Percentiles rank a stretch among this genome's conserved stretches.
Conservation (phyloP, 2,797 vertebrate genomes). For the Babyrousa celebensis region DNA sequence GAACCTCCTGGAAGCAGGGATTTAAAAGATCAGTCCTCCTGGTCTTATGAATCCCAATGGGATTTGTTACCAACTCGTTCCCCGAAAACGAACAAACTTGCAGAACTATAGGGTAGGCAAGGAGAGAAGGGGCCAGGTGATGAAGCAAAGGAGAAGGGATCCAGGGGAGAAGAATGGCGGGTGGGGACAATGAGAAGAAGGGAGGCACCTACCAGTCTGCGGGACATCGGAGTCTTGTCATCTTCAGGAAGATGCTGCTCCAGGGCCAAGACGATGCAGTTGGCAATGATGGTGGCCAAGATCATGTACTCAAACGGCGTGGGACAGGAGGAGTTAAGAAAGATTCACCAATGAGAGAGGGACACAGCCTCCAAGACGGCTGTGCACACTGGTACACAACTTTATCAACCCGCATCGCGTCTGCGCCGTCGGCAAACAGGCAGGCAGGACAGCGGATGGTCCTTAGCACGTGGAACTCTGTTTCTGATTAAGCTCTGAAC, state of each 20-base stretch:
- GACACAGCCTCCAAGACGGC: neutral
- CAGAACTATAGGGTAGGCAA: neutral
- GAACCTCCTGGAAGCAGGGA: neutral
- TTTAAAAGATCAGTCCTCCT: neutral
- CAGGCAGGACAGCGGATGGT: neutral
- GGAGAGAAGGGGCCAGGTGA: neutral
- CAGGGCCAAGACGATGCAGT: constrained; percentile 98
- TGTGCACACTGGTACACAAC: neutral
- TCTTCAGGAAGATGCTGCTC: constrained; percentile 99
- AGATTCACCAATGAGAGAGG: constrained; percentile 24
- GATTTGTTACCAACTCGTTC: neutral
- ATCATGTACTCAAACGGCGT: constrained; percentile 99
- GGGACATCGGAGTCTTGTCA: constrained; percentile 99
- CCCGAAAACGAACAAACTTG: neutral
- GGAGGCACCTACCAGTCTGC: constrained; percentile 94
- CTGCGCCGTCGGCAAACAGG: neutral
- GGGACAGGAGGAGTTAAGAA: constrained; percentile 93
- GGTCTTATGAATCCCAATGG: neutral
- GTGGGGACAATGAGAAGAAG: accelerated
- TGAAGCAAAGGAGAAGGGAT: neutral
- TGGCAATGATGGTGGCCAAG: constrained; percentile 98
- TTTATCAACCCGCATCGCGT: accelerated
- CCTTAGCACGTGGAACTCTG: neutral
- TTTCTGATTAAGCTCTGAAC: neutral
- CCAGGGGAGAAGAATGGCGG: no score